Conservation (phyloP, 2,113 vertebrate genomes). For the Prionailurus viverrinus region DNA sequence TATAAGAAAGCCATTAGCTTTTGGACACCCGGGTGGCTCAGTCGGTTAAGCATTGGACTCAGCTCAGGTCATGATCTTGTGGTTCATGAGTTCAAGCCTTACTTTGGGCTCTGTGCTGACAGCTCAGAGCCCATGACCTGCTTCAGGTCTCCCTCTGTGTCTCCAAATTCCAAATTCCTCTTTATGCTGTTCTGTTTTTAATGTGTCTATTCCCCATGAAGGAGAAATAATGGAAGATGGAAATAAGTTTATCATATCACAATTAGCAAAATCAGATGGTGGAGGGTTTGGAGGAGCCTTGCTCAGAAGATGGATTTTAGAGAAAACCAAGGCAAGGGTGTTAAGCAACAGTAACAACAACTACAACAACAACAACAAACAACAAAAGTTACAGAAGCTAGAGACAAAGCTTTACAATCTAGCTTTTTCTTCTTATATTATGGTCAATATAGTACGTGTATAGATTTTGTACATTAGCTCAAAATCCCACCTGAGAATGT, state of each 20-base stretch:
- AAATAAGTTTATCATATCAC: background rate
- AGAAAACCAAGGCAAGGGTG: background rate
- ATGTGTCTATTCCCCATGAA: background rate
- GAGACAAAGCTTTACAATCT: background rate
- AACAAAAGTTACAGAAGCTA: background rate
- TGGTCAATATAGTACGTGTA: background rate
- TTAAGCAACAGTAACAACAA: background rate
- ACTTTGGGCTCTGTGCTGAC: no score
- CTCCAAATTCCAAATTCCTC: background rate
- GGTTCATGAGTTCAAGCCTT: no score
- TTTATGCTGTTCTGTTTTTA: background rate
- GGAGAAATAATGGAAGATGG: background rate
- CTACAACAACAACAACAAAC: background rate
- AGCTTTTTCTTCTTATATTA: background rate
- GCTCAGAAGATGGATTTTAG: background rate
- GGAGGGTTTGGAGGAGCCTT: background rate
- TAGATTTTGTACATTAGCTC: background rate
- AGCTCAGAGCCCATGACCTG: no score
- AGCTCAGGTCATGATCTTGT: no score
- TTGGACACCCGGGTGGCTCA: background rate
- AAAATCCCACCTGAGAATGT: background rate
- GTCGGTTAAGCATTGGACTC: no score
- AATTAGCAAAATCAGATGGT: background rate
- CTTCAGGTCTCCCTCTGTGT: no score
- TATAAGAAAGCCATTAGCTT: conserved; percentile 1